A percentile compares a stretch with the other conserved stretches of the same genome.
phyloP scores from a whole-genome alignment of 2,888 invertebrate genomes.

The Tenthredo livida region DNA sequence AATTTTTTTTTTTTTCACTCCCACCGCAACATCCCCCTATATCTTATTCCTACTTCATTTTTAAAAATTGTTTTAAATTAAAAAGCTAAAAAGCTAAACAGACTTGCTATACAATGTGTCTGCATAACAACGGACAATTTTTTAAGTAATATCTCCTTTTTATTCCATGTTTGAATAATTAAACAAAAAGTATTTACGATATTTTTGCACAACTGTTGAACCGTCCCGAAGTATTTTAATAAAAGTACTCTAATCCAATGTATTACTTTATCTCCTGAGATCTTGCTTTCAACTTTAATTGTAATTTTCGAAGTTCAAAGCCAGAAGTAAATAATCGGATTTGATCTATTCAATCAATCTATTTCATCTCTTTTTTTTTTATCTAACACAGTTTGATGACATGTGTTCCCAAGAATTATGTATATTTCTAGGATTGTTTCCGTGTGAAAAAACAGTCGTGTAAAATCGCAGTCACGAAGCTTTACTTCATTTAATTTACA shows the following conservation, averaged over 20 bases:
- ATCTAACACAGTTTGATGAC: neutral
- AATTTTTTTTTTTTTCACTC: neutral
- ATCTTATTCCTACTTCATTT: neutral
- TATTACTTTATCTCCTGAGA: neutral
- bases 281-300: neutral
- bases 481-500: slow-evolving; percentile 35
- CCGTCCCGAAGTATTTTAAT: neutral
- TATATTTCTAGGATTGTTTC: slow-evolving; percentile 28
- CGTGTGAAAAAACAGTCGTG: neutral
- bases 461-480: slow-evolving; percentile 11
- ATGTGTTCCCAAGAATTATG: neutral
- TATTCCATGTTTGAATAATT: neutral
- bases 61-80: slow-evolving; percentile 34
- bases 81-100: slow-evolving; percentile 43
- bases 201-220: neutral
- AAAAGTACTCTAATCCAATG: neutral
- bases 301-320: neutral
- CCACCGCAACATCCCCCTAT: slow-evolving; percentile 15
- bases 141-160: slow-evolving; percentile 26
- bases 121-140: slow-evolving; percentile 35
- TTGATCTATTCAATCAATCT: neutral
- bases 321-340: neutral
- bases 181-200: neutral
- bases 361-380: neutral
- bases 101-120: slow-evolving; percentile 44